Percentiles rank a stretch among this genome's conserved stretches.
Evolutionary conservation across 2,797 vertebrate genomes (phyloP).

Genomic region (Craterocephalus amniculus): DNA sequence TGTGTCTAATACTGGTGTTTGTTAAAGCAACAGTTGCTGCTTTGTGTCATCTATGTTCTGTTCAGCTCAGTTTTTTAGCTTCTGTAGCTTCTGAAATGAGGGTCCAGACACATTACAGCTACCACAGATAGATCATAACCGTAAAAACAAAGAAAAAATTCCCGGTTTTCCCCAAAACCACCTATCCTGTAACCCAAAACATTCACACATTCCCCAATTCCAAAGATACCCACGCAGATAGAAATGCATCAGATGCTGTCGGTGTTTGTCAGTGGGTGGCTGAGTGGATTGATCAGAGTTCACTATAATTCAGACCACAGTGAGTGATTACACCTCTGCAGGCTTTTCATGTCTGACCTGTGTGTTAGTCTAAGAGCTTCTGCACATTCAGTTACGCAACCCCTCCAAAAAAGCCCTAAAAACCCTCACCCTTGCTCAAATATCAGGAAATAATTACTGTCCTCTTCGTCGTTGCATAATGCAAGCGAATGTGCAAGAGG

Average conservation of each 20-base stretch:
- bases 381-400: conserved; percentile 45
- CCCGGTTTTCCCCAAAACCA: no score
- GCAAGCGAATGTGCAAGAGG: conserved; percentile 39
- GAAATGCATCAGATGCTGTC: no score
- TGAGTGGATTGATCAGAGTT: conserved; percentile 54
- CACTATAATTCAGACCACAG: conserved; percentile 51
- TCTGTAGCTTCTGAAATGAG: no score
- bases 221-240: no score
- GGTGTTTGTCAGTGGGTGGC: conserved; percentile 26
- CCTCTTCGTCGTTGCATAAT: conserved; percentile 62
- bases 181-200: no score
- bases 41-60: neutral
- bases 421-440: conserved; percentile 16
- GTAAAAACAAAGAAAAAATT: no score
- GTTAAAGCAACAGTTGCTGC: neutral
- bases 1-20: neutral
- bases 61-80: no score
- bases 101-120: no score
- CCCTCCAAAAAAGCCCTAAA: conserved; percentile 15
- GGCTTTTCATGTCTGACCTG: conserved; percentile 31
- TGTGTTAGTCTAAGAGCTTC: conserved; percentile 27
- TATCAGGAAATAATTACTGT: conserved; percentile 38
- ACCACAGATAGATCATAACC: no score
- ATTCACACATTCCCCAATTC: no score
- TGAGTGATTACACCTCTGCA: conserved; percentile 50